phyloP scores from a whole-genome alignment of 2,888 invertebrate genomes.

The Thecocarcelia acutangulata region DNA sequence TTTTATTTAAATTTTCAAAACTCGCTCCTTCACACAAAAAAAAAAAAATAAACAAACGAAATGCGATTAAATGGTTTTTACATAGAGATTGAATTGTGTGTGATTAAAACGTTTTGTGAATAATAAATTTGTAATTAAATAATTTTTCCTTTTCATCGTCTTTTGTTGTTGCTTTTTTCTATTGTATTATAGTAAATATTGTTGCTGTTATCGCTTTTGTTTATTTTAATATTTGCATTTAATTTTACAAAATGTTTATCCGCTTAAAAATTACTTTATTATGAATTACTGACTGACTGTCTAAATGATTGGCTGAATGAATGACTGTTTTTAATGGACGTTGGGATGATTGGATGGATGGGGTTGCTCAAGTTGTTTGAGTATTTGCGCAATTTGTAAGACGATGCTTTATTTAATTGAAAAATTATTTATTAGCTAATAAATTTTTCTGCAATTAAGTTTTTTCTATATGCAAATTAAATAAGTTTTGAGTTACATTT shows the following conservation, averaged over 20 bases:
- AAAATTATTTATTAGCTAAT: conserved; percentile 32
- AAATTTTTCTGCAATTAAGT: background rate
- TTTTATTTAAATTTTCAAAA: background rate
- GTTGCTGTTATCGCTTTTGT: conserved; percentile 18
- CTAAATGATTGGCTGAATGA: background rate
- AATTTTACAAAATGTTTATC: conserved; percentile 26
- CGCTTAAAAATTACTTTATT: conserved; percentile 1
- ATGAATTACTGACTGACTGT: conserved; percentile 22
- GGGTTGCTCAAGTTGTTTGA: conserved; percentile 12
- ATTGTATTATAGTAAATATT: conserved; percentile 2
- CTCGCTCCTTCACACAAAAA: background rate
- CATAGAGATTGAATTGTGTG: background rate
- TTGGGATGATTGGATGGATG: conserved; percentile 5
- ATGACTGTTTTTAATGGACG: background rate
- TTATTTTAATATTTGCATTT: conserved; percentile 33
- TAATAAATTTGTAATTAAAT: conserved; percentile 28
- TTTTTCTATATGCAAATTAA: conserved; percentile 8
- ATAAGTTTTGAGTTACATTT: conserved; percentile 1
- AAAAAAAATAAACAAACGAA: background rate
- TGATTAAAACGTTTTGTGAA: conserved; percentile 57
- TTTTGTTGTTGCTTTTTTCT: background rate
- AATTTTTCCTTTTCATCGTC: conserved; percentile 3
- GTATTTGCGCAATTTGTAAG: conserved; percentile 37
- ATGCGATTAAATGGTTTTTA: conserved; percentile 4
- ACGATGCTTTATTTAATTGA: conserved; percentile 47